Evolutionary conservation across 2,888 invertebrate species (phyloP), one percentile per base, ranked within the genome.

Genomic region (Meliscaeva auricollis): DNA sequence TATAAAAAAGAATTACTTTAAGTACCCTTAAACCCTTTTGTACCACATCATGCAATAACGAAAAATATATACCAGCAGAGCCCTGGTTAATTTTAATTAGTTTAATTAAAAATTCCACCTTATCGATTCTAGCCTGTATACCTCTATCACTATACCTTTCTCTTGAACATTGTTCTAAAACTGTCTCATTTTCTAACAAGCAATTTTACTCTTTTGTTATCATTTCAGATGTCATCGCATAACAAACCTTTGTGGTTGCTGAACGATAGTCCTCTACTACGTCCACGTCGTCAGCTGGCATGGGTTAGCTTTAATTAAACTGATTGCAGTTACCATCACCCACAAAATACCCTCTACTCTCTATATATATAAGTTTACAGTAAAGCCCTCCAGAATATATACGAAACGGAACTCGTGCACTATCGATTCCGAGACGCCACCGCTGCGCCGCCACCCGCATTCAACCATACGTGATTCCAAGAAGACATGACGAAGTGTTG

Each of bases 401-500:
- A 80, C 73, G 80, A 70, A 76, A 75, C 75, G 79, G 75, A 76
- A 76, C 9, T 11, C 38, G 73, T 56, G 15, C 13, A 32, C 11
- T 64, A 72, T 85, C 69, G 76, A 85, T 85, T 85, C 81, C 73
- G 76, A 41, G 80, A 85, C 81, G 80, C 75, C 80, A 69, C 68
- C 62, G 6, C n/a, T 6, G 44, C 15, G 62, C 62, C 62, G 22
- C 58, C 66, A 66, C 41, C 64, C 64, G 64, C 81, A 77, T 82
- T 78, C 41, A 58, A 74, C 73, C 58, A 82, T 66, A 60, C 26
- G 77, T 78, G 87, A 87, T 80, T 88, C 69, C 74, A 75, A 87
- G 83, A 87, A 87, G 87, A 88, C 88, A 88, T 88, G 88, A 87
- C 88, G 88, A 87, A 87, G 82, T 88, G 88, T 87, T 88, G 88